These are phyloP conservation scores for Scrobipalpa atriplicella DNA, from an alignment of 2,888 invertebrate genomes.

Conservation along the genomic window DNA sequence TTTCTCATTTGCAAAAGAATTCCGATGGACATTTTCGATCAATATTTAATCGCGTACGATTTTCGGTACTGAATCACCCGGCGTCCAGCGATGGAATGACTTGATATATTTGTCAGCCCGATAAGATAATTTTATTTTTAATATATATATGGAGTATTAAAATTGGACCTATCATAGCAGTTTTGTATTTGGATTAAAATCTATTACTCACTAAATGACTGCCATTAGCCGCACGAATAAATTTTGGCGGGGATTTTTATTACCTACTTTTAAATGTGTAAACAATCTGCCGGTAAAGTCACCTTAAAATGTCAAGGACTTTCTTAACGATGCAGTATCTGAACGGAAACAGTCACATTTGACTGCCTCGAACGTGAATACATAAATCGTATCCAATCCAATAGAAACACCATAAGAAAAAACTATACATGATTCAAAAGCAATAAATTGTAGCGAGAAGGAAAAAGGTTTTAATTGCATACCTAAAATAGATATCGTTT, in stretches of 20 bases:
- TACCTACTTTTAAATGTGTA: not conserved
- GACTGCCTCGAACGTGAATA: not conserved
- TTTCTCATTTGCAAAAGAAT: slow-evolving; percentile 49
- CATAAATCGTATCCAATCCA: too few species aligned
- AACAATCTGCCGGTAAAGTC: slow-evolving; percentile 23
- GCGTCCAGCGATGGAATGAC: not conserved
- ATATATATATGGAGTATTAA: too few species aligned
- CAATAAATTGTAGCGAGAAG: slow-evolving; percentile 2
- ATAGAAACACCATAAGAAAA: too few species aligned
- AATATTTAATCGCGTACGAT: slow-evolving; percentile 11
- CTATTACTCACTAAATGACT: not conserved
- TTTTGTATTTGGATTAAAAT: not conserved
- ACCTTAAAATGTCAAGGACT: slow-evolving; percentile 7
- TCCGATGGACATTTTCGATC: slow-evolving; percentile 32
- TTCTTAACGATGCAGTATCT: not conserved
- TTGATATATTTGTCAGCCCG: too few species aligned
- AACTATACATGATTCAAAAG: not conserved
- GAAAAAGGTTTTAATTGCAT: slow-evolving; percentile 23
- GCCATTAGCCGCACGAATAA: slow-evolving; percentile 2
- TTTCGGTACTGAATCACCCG: not conserved
- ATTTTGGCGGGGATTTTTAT: not conserved
- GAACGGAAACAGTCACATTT: not conserved
- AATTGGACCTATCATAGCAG: too few species aligned
- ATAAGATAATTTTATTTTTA: too few species aligned
- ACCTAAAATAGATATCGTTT: slow-evolving; percentile 24